phyloP scores from a whole-genome alignment of 2,113 vertebrate species.

The Oxyura jamaicensis region DNA sequence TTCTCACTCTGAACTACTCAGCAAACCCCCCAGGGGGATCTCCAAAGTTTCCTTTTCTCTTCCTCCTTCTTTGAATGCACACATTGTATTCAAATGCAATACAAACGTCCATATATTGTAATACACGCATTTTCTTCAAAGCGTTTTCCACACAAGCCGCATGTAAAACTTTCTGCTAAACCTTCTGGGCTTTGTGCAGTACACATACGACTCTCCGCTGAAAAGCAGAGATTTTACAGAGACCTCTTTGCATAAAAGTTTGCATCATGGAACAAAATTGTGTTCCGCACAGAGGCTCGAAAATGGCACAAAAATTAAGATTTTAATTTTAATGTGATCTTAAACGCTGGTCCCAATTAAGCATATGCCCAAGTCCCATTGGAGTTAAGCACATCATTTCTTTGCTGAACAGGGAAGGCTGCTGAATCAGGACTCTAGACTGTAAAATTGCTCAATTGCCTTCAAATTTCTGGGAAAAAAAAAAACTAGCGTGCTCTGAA shows the following conservation, averaged over 20 bases:
- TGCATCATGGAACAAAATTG: background rate
- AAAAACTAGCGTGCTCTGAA: slow-evolving; percentile 61
- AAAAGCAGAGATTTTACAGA: background rate
- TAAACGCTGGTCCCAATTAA: slow-evolving; percentile 60
- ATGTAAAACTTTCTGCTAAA: background rate
- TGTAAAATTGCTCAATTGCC: slow-evolving; percentile 73
- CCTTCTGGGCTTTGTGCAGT: background rate
- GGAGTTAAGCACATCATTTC: slow-evolving; percentile 61
- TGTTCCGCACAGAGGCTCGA: background rate
- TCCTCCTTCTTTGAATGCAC: slow-evolving; percentile 5
- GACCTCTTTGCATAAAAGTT: background rate
- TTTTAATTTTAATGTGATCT: slow-evolving; percentile 65
- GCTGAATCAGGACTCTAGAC: slow-evolving; percentile 70
- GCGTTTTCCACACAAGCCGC: background rate
- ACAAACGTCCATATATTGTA: background rate
- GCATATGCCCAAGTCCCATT: slow-evolving; percentile 40
- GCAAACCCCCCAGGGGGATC: background rate
- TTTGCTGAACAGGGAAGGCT: slow-evolving; percentile 55
- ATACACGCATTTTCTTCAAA: background rate
- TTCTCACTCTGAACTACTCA: background rate
- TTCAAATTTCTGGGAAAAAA: slow-evolving; percentile 62
- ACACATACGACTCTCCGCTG: background rate
- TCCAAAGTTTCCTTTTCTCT: slow-evolving; percentile 23
- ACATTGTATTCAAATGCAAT: background rate
- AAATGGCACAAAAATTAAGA: slow-evolving; percentile 44